Conservation (phyloP, 2,113 vertebrate genomes). For the Australoheros scitulus region DNA sequence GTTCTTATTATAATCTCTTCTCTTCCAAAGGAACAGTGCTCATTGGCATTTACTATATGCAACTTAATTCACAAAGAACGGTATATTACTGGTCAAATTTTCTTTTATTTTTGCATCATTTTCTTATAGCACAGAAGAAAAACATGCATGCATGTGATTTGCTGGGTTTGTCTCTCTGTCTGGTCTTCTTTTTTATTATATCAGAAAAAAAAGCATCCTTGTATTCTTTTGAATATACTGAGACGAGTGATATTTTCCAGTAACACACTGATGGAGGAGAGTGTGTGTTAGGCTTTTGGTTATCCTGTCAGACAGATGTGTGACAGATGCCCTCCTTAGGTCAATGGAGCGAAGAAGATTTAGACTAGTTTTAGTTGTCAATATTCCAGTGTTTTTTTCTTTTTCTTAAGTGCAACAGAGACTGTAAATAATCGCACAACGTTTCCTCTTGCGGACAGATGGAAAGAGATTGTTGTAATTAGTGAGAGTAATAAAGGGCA, state of each 20-base stretch:
- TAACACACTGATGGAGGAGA: not conserved
- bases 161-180: not conserved
- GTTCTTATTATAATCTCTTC: not conserved
- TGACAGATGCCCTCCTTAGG: constrained; percentile 61
- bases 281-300: constrained; percentile 16
- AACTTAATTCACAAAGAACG: not conserved
- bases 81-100: too few relatives aligned
- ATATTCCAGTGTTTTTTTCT: constrained; percentile 32
- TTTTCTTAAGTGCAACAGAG: not conserved
- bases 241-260: constrained; percentile 10
- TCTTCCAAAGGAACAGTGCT: not conserved
- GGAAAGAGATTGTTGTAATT: constrained; percentile 55
- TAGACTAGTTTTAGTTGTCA: constrained; percentile 35
- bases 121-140: not conserved
- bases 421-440: constrained; percentile 33
- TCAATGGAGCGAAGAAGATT: constrained; percentile 55
- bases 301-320: constrained; percentile 52
- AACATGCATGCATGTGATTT: not conserved
- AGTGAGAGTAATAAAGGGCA: constrained; percentile 24
- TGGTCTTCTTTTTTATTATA: not conserved
- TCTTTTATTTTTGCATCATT: not conserved
- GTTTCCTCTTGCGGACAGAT: constrained; percentile 40
- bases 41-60: not conserved
- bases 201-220: not conserved
- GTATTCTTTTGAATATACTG: not conserved